Base-by-base conservation (phyloP, 2,797 vertebrate genomes). In the Anomalospiza imberbis region DNA sequence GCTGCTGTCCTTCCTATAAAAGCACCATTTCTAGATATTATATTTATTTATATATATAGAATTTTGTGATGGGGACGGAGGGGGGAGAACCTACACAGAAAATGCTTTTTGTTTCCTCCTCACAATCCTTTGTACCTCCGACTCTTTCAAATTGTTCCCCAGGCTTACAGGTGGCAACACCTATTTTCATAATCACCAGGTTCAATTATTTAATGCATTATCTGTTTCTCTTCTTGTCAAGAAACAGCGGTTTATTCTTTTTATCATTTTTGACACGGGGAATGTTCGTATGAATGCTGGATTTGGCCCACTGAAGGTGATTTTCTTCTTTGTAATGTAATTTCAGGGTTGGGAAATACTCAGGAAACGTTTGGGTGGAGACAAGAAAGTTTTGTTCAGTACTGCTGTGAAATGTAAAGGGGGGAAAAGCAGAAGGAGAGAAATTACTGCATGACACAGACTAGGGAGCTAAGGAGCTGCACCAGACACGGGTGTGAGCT, bases 331-430 rank as follows among this genome's bases (percentile, higher is more conserved):
- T 75, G 36, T 65, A 81, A 40, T 29, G 40, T 80, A 44, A 79
- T 94, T 86, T 93, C 80, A 94, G 83, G 47, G 48, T 45, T 95
- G 93, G 94, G 91, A 86, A 94, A 76, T 13, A 48, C 10, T 93
- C 88, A 84, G 95, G 94, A 88, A 96, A 79, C 42, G 7, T 93
- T 91, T 94, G 95, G 93, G 95, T 95, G 95, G 95, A 66, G 95
- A 67, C 60, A 70, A 96, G 91, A 91, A 68, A 60, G 38, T 89
- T 60, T 26, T 85, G 48, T 88, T 73, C 55, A 66, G 51, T 24
- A 26, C 18, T 38, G 73, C 62, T 65, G 74, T 15, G 10, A 78
- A 67, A 40, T 15, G 48, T 55, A 73, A 88, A 76, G 67, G 55
- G 53, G 6, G 45, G 28, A 20, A 60, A 48, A 77, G 53, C 4